Evolutionary conservation across 2,888 invertebrate genomes (phyloP).

Genomic region (Pristionchus fissidentatus): DNA sequence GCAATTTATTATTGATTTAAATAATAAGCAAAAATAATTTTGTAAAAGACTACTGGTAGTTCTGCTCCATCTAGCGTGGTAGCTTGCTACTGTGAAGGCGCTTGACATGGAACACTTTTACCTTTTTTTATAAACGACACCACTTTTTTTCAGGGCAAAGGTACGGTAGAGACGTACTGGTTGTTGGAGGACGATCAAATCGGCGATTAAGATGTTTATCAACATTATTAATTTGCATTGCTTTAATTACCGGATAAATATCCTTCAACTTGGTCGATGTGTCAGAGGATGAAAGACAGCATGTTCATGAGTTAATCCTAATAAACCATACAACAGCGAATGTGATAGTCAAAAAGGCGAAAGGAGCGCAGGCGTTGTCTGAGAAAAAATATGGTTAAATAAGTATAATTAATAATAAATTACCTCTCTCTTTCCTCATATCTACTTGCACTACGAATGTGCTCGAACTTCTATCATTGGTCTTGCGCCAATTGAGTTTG

Average conservation of each 20-base stretch:
- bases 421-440: not conserved
- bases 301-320: too few species aligned
- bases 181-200: constrained; percentile 58
- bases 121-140: too few species aligned
- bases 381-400: too few species aligned
- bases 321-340: too few species aligned
- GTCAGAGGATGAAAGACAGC: too few species aligned
- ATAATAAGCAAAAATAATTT: not conserved
- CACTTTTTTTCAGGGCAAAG: constrained; percentile 60
- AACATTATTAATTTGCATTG: not conserved
- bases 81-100: too few species aligned
- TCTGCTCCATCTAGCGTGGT: too few species aligned
- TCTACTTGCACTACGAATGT: not conserved
- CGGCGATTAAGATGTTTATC: not conserved
- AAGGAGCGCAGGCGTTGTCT: too few species aligned
- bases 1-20: not conserved
- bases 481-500: not conserved
- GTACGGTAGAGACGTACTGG: constrained; percentile 63
- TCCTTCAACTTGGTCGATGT: too few species aligned
- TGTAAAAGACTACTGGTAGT: not conserved
- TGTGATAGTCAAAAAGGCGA: too few species aligned
- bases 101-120: too few species aligned
- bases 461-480: constrained; percentile 1
- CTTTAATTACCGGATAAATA: too few species aligned
- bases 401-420: not conserved